Evolutionary conservation across 2,888 invertebrate genomes (phyloP).

Genomic region (Linyphia triangularis): DNA sequence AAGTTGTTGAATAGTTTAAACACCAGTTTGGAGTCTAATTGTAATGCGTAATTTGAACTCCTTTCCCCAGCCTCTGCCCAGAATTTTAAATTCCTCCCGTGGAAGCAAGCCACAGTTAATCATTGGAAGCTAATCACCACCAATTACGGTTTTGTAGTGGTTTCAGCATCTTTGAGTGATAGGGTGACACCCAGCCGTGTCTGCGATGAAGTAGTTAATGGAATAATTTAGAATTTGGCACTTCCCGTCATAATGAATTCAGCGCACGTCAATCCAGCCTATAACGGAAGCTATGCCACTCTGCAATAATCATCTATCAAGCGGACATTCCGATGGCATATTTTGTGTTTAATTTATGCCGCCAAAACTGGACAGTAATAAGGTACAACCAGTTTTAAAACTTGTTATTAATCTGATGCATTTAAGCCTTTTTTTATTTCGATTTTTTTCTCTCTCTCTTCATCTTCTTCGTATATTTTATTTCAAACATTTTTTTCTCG

Average conservation of each 20-base stretch:
- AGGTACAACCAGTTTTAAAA: conserved; percentile 67
- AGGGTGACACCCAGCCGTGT: conserved; percentile 49
- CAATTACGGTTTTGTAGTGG: conserved; percentile 24
- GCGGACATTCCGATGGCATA: conserved; percentile 61
- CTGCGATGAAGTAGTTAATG: conserved; percentile 46
- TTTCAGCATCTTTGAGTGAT: conserved; percentile 9
- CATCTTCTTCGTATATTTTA: conserved; percentile 19
- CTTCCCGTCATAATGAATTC: conserved; percentile 57
- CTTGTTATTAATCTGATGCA: conserved; percentile 70
- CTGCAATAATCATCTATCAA: conserved; percentile 69
- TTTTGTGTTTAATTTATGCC: conserved; percentile 64
- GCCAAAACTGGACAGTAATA: conserved; percentile 68
- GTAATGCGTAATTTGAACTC: not conserved
- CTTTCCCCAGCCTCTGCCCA: not conserved
- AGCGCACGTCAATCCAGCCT: conserved; percentile 20
- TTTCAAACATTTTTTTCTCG: conserved; percentile 43
- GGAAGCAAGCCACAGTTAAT: not conserved
- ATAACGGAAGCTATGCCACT: conserved; percentile 64
- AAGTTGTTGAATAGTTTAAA: too few species aligned
- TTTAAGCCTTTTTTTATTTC: conserved; percentile 33
- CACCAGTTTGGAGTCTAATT: too few species aligned
- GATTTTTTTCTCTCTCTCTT: conserved; percentile 19
- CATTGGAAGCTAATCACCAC: conserved; percentile 25
- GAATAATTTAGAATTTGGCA: conserved; percentile 60
- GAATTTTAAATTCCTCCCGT: conserved; percentile 1